Evolutionary conservation across 2,113 vertebrate species (phyloP), one percentile per base, ranked within the genome.

Genomic region (Epinephelus cyanopodus): DNA sequence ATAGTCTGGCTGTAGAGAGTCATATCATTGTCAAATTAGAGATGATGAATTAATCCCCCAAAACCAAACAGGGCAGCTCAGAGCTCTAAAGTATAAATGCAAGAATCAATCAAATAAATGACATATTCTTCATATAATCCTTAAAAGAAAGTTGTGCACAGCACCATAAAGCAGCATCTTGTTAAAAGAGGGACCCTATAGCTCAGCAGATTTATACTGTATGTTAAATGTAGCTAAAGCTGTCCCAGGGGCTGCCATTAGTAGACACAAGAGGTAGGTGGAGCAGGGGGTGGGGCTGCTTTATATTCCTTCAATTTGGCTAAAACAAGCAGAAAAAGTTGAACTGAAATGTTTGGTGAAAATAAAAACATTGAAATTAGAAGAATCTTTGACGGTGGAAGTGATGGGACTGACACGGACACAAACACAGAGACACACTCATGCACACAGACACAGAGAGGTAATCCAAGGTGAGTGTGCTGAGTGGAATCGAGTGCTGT

Each of bases 161-260:
- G 79, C 39, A 64, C 77, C 60, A 75, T 87, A 85, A 93, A 78
- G 57, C 74, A 86, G 77, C 60, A 75, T 87, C 72, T 88, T 79
- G 72, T 87, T 91, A 84, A 89, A 74, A 78, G 66, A 75, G 64
- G 52, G 62, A 82, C 70, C 73, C 11, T 78, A 58, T 58, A 86
- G 82, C 63, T 33, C 54, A 65, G 71, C 21, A 67, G 89, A 92
- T 93, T 94, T 93, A 94, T 84, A 79, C 27, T 81, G 23, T 29
- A 71, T 52, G 65, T 91, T 92, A 86, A 91, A 92, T 52, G 52
- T 58, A 53, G 68, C 74, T 85, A 82, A 84, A 90, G 50, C 53
- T 90, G 78, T 90, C 90, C 88, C 91, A 52, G n/a, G 85, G 83
- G 88, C 52, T 65, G 85, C 85, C 82, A 94, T 94, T 93, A 93